A percentile compares a stretch with the other conserved stretches of the same genome.
phyloP scores from a whole-genome alignment of 2,797 vertebrate species.

The Podargus strigoides region DNA sequence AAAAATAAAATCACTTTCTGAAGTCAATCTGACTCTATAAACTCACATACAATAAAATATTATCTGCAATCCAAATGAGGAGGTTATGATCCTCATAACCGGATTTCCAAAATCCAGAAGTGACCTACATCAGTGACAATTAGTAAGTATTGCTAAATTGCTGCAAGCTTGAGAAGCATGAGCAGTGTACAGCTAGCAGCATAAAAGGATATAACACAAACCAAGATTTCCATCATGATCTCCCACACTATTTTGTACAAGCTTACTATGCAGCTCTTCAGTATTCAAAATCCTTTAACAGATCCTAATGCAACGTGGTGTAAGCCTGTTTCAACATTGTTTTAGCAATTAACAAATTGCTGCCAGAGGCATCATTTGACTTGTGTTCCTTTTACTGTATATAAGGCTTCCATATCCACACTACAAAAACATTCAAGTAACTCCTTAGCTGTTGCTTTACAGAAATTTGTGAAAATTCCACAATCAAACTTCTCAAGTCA shows the following conservation, averaged over 20 bases:
- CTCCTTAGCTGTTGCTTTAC: neutral
- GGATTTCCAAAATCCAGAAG: neutral
- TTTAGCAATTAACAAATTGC: neutral
- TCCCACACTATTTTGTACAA: neutral
- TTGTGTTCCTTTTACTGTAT: neutral
- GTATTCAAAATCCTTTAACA: neutral
- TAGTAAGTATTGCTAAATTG: neutral
- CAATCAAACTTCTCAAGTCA: neutral
- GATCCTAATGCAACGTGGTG: neutral
- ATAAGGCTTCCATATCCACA: neutral
- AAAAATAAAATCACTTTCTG: neutral
- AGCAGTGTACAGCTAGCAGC: fast-evolving
- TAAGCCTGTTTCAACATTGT: neutral
- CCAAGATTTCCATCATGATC: fast-evolving
- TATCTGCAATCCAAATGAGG: neutral
- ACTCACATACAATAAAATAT: neutral
- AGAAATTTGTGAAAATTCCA: neutral
- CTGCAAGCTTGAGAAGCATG: neutral
- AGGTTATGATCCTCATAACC: neutral
- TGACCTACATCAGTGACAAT: neutral
- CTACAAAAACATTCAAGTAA: neutral
- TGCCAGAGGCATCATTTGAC: neutral
- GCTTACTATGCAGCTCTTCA: neutral
- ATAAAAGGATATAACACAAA: neutral
- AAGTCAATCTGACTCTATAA: neutral